phyloP scores from a whole-genome alignment of 92 coral and sea anemone species.

The Paramuricea clavata region DNA sequence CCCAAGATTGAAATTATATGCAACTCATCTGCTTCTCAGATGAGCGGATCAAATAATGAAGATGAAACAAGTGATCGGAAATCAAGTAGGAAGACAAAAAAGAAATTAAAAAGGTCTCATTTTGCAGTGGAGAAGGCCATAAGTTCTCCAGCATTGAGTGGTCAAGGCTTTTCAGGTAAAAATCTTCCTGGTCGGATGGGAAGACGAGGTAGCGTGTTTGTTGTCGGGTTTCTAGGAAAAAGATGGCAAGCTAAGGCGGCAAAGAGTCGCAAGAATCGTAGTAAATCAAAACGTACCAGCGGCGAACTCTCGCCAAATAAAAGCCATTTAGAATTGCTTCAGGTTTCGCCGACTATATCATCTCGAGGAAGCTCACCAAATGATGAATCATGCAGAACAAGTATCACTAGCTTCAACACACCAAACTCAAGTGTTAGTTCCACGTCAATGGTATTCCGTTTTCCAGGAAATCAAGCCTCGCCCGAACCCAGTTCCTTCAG shows the following conservation, averaged over 20 bases:
- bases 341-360: conserved; percentile 6
- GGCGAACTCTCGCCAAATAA: background rate
- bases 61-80: background rate
- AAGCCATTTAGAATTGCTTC: background rate
- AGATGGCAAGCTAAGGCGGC: conserved; percentile 97
- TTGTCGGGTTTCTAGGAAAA: conserved; percentile 94
- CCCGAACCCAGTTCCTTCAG: conserved; percentile 2
- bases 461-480: background rate
- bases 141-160: conserved; percentile 73
- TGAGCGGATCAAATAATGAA: conserved; percentile 21
- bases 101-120: conserved; percentile 43
- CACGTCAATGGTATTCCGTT: background rate
- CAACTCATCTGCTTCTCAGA: conserved; percentile 24
- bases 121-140: conserved; percentile 54
- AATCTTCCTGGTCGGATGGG: conserved; percentile 88
- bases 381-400: conserved; percentile 12
- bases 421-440: conserved; percentile 13
- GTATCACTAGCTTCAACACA: background rate
- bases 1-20: conserved; percentile 12
- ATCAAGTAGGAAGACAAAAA: background rate
- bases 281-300: background rate
- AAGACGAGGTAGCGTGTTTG: conserved; percentile 92
- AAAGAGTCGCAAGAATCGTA: conserved; percentile 66
- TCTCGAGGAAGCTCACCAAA: background rate
- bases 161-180: conserved; percentile 73